Evolutionary conservation across 2,113 vertebrate genomes (phyloP).

Genomic region (Etheostoma spectabile): DNA sequence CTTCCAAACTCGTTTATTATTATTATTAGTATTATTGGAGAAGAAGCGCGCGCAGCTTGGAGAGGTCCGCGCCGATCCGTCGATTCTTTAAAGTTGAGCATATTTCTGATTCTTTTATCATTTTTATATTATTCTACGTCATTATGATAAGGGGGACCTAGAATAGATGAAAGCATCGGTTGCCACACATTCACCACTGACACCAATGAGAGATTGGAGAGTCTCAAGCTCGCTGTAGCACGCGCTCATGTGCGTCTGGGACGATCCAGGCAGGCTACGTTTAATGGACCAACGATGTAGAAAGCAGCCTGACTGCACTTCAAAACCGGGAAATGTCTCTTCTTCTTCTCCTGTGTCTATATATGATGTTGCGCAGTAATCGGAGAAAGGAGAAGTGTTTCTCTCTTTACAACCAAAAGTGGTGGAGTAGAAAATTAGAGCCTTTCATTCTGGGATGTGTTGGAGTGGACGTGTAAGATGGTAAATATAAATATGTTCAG

Average conservation of each 20-base stretch:
- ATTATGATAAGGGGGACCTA: background rate
- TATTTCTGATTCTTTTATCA: background rate
- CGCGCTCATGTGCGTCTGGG: slow-evolving; percentile 39
- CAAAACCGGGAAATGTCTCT: background rate
- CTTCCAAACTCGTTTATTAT: background rate
- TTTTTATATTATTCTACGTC: background rate
- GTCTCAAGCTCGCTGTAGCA: background rate
- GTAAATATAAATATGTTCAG: too few species aligned
- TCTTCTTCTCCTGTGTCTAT: background rate
- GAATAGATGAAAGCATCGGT: background rate
- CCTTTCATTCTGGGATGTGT: background rate
- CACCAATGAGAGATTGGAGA: background rate
- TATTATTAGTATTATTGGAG: background rate
- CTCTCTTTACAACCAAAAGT: background rate
- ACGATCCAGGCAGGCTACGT: slow-evolving; percentile 26
- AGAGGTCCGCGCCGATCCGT: background rate
- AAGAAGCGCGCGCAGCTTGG: slow-evolving; percentile 16
- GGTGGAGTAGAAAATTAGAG: background rate
- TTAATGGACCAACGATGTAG: background rate
- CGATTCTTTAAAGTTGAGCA: background rate
- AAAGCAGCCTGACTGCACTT: background rate
- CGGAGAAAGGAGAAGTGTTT: background rate
- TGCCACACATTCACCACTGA: background rate
- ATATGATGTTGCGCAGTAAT: background rate
- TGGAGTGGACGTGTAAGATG: too few species aligned